A percentile compares a stretch with the other conserved stretches of the same genome.
Conservation (phyloP, 2,113 vertebrate genomes). For the Pelmatolapia mariae region DNA sequence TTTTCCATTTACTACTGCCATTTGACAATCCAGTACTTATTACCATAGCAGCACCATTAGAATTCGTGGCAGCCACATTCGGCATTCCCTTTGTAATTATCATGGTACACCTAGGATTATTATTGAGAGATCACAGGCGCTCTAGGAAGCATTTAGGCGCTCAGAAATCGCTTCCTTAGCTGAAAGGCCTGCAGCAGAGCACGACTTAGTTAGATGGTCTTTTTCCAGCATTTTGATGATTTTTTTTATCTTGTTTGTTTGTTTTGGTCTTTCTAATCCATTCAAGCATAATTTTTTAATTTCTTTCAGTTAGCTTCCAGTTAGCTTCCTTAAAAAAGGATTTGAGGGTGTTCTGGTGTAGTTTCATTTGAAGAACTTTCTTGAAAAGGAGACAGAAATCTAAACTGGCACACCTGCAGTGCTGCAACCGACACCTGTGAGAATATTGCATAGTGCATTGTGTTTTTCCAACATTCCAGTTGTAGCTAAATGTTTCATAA, state of each 20-base stretch:
- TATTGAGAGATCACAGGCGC: background rate
- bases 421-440: conserved; percentile 49
- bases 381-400: conserved; percentile 9
- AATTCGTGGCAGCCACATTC: background rate
- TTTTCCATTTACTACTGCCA: background rate
- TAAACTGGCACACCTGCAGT: conserved; percentile 40
- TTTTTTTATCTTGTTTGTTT: background rate
- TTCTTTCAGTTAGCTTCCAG: background rate
- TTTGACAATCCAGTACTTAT: background rate
- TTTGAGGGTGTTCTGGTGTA: background rate
- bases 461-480: background rate
- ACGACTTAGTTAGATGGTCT: background rate
- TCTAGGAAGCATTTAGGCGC: background rate
- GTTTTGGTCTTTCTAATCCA: background rate
- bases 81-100: background rate
- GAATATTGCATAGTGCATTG: conserved; percentile 22
- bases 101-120: background rate
- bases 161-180: background rate
- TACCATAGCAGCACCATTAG: background rate
- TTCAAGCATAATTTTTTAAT: background rate
- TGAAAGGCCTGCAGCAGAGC: background rate
- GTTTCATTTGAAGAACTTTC: background rate
- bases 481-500: background rate
- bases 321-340: background rate
- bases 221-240: background rate